Evolutionary conservation across 1,140 invertebrate genomes (phyloP).

Genomic region (Zaprionus taronus): DNA sequence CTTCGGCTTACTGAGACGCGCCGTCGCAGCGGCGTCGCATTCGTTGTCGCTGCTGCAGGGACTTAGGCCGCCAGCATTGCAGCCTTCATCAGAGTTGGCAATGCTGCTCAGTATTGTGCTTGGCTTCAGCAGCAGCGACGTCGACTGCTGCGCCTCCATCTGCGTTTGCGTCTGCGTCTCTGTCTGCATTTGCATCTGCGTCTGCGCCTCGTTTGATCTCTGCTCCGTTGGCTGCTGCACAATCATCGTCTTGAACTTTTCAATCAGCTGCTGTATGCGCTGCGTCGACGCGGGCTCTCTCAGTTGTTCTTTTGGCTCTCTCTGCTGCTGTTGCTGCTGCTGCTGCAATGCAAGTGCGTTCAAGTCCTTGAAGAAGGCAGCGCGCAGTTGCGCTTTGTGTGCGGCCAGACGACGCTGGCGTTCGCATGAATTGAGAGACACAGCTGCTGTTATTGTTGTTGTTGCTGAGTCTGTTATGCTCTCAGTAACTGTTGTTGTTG

Average conservation of each 20-base stretch:
- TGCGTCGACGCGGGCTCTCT: conserved; percentile 7
- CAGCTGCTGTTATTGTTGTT: background rate
- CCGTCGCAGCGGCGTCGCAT: conserved; percentile 7
- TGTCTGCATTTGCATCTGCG: background rate
- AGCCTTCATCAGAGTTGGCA: conserved; percentile 81
- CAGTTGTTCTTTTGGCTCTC: background rate
- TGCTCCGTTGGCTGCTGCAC: conserved; percentile 55
- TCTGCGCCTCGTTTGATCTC: background rate
- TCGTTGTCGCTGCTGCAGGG: conserved; percentile 80
- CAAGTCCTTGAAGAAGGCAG: conserved; percentile 62
- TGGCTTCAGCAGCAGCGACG: conserved; percentile 36
- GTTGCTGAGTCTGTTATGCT: conserved; percentile 9
- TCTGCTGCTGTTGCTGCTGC: conserved; percentile 7
- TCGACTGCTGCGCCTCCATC: conserved; percentile 15
- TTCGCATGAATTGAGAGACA: conserved; percentile 50
- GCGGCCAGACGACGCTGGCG: conserved; percentile 43
- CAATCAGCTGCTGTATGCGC: conserved; percentile 57
- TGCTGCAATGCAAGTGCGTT: conserved; percentile 17
- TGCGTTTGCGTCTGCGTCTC: background rate
- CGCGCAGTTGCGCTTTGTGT: conserved; percentile 67
- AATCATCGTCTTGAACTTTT: conserved; percentile 71
- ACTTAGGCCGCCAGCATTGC: conserved; percentile 66
- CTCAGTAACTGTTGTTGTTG: conserved; percentile 9
- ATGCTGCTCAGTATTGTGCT: conserved; percentile 32
- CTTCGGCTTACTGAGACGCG: conserved; percentile 56